Evolutionary conservation across 2,888 invertebrate species (phyloP), one percentile per base, ranked within the genome.

Genomic region (Epiblema foenella): DNA sequence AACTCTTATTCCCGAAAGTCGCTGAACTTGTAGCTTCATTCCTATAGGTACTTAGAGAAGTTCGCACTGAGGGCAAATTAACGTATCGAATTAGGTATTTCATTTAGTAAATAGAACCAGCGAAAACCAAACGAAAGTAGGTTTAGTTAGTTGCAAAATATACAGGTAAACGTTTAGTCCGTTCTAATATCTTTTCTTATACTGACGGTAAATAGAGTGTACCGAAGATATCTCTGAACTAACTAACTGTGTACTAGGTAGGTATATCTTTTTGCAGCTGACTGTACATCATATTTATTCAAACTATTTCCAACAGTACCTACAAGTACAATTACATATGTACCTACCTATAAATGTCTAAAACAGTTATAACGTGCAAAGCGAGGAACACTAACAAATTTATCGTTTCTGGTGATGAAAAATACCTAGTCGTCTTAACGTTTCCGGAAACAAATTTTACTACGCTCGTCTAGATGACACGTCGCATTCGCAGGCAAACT

Each of bases 311-410:
- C n/a, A n/a, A n/a, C n/a, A n/a, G n/a, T 57, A n/a, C 17, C 24
- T 0, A 12, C 60, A 39, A 24, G 46, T 7, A 24, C n/a, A 60
- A 29, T 12, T 42, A 46, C 7, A n/a, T 54, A 8, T 46, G 33
- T 46, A 33, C n/a, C 29, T 33, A 17, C 29, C 17, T 42, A 15
- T 12, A 12, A 12, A 42, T 42, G 46, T 54, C 42, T 56, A 20
- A 62, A 60, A 52, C 29, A 42, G 10, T 42, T 54, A 7, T 46
- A 62, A n/a, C 46, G n/a, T 49, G 37, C 54, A 56, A 63, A 69
- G 37, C 39, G 33, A n/a, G 20, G 49, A 42, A 33, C 29, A 7
- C 52, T 1, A 39, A 33, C 54, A 60, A 54, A 42, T 52, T 39
- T 62, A 54, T 54, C 2, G 42, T 42, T 60, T 54, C 68, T 18